A percentile compares a stretch with the other conserved stretches of the same genome.
Conservation (phyloP, 2,113 vertebrate species). For the Crotalus tigris region DNA sequence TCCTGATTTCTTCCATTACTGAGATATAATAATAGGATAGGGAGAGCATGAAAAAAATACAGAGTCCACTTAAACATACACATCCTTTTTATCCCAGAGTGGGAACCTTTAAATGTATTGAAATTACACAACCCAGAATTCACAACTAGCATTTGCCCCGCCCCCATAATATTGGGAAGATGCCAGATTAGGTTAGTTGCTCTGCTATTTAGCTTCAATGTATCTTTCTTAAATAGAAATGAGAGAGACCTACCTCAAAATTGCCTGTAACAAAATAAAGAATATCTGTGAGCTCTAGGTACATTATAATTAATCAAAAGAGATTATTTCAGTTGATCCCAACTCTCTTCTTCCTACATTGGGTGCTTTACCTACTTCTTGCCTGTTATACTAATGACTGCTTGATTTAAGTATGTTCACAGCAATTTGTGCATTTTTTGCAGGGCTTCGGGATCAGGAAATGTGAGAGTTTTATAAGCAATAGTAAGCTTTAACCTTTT, state of each 20-base stretch:
- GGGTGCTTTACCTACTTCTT: slow-evolving; percentile 12
- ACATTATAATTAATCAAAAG: slow-evolving; percentile 8
- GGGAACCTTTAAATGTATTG: neutral
- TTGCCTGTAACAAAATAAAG: neutral
- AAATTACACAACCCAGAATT: neutral
- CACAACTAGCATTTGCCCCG: neutral
- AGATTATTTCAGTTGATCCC: neutral
- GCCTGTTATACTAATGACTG: neutral
- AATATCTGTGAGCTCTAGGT: neutral
- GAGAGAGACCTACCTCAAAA: slow-evolving; percentile 2
- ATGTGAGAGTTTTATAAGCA: neutral
- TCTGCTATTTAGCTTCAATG: neutral
- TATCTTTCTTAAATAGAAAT: neutral
- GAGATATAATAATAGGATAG: neutral
- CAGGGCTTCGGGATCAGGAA: neutral
- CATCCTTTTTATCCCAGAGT: neutral
- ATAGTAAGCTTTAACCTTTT: neutral
- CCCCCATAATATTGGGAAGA: neutral
- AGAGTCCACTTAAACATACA: neutral
- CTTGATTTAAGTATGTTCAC: neutral
- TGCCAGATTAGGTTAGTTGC: neutral
- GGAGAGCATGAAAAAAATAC: neutral
- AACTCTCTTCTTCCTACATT: neutral
- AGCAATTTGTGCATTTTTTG: neutral
- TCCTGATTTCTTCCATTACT: neutral